Base-by-base conservation (phyloP, 2,797 vertebrate species). In the Poliocrania exsul region DNA sequence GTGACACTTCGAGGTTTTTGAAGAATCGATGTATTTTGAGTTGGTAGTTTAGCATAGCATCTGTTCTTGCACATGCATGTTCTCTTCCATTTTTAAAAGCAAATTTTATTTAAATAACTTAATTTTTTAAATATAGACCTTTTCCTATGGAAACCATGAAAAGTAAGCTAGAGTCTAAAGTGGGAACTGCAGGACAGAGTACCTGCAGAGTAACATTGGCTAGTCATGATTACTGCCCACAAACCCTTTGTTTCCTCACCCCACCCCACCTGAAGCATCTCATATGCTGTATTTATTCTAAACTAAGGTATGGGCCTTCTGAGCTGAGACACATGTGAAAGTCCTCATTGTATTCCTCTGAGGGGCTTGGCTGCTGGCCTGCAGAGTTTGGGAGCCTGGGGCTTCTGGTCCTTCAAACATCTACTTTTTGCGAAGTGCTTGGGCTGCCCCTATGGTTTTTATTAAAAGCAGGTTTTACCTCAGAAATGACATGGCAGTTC, bases 31-130 rank as follows among this genome's bases (percentile, higher is more conserved):
- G 50, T 87, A 65, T 85, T 95, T 92, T 84, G 46, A 82, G 60
- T 93, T 89, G 53, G 40, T 96, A 93, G 64, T 91, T 94, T 94
- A 92, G 84, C 51, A 69, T 85, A 94, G 82, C 71, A 90, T 93
- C 92, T 96, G 58, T 93, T 97, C 81, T 86, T 86, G 94, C 81
- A 92, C 57, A 58, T 67, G 86, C 88, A 74, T 74, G 81, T 88
- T 57, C 82, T 93, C 85, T 90, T 92, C 70, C 58, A 50, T 86
- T 92, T 94, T 92, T 83, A 18, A 74, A 90, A 71, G 50, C 42
- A 81, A 67, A 65, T 61, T 89, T 93, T 91, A 92, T 88, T 96
- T 81, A 90, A 91, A 86, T 87, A 85, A 91, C 38, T n/a, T 73
- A 37, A 75, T 85, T 60, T 46, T 85, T 85, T 18, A 83, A 94